phyloP scores from a whole-genome alignment of 2,888 invertebrate species.

The Gari tellinella region DNA sequence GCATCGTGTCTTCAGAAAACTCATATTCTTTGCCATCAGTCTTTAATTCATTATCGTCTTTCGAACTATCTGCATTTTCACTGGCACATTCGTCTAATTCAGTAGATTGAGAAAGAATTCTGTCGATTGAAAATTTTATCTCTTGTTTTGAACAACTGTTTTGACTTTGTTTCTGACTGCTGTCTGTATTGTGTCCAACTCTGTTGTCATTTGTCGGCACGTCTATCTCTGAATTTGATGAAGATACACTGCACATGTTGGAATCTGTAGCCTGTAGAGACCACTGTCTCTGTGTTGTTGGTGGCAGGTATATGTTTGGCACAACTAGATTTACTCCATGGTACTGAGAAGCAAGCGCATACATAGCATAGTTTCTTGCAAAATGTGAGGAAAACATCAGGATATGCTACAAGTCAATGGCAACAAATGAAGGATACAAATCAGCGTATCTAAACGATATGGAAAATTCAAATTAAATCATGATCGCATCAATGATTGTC shows the following conservation, averaged over 20 bases:
- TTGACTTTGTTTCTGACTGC: neutral
- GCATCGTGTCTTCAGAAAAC: slow-evolving; percentile 17
- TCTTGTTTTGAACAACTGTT: slow-evolving; percentile 13
- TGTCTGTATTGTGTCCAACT: too few relatives aligned
- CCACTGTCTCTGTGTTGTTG: neutral
- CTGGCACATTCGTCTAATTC: neutral
- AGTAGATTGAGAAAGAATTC: slow-evolving; percentile 53
- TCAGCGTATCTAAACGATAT: neutral
- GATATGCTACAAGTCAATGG: neutral
- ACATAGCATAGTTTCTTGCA: slow-evolving; percentile 49
- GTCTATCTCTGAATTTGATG: neutral
- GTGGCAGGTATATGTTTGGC: slow-evolving; percentile 19
- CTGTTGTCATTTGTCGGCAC: too few relatives aligned
- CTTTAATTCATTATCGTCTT: slow-evolving; percentile 5
- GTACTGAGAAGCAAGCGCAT: slow-evolving; percentile 39
- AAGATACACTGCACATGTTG: neutral
- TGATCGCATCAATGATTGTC: too few relatives aligned
- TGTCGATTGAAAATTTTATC: slow-evolving; percentile 72
- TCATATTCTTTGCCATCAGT: slow-evolving; percentile 20
- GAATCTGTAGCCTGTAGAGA: neutral
- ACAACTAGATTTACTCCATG: slow-evolving; percentile 11
- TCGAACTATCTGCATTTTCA: slow-evolving; percentile 16
- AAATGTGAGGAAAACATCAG: slow-evolving; percentile 45
- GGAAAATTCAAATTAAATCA: too few relatives aligned
- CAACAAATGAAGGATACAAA: neutral